These are phyloP conservation scores for Drosophila vallismaia DNA, from an alignment of 2,888 invertebrate genomes.

Conservation along the genomic window DNA sequence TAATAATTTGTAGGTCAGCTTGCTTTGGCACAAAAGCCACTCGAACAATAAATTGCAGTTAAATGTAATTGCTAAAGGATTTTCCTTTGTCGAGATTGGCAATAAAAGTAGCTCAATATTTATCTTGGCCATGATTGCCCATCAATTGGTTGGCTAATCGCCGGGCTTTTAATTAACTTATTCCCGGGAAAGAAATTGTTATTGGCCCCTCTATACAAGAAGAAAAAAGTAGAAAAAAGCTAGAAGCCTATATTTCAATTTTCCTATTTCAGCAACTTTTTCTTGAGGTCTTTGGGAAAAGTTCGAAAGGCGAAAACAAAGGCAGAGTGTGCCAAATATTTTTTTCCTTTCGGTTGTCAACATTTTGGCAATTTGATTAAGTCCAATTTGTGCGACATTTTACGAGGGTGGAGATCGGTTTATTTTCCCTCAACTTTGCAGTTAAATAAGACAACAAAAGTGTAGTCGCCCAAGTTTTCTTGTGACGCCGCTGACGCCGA, in stretches of 20 bases:
- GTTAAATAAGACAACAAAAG: conserved; percentile 64
- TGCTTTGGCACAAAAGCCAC: conserved; percentile 28
- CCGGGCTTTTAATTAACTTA: conserved; percentile 15
- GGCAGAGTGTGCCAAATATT: conserved; percentile 67
- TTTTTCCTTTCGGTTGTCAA: conserved; percentile 48
- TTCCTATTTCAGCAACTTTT: conserved; percentile 46
- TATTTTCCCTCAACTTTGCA: conserved; percentile 71
- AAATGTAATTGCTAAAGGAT: conserved; percentile 52
- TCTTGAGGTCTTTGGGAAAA: conserved; percentile 20
- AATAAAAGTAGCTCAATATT: conserved; percentile 5
- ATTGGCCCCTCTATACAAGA: not conserved
- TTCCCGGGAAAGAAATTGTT: not conserved
- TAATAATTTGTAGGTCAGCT: conserved; percentile 71
- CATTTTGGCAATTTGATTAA: conserved; percentile 69
- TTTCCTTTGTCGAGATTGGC: conserved; percentile 4
- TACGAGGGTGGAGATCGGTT: conserved; percentile 50
- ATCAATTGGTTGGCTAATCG: conserved; percentile 23
- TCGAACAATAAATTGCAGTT: conserved; percentile 59
- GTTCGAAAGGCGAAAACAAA: conserved; percentile 48
- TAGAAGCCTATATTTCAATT: conserved; percentile 46
- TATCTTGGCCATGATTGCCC: conserved; percentile 7
- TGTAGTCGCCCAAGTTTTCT: conserved; percentile 47
- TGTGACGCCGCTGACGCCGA: not conserved
- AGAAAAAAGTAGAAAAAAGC: not conserved
- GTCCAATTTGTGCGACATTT: conserved; percentile 68